Conservation (phyloP, 2,888 invertebrate species). For the Bedellia somnulentella region DNA sequence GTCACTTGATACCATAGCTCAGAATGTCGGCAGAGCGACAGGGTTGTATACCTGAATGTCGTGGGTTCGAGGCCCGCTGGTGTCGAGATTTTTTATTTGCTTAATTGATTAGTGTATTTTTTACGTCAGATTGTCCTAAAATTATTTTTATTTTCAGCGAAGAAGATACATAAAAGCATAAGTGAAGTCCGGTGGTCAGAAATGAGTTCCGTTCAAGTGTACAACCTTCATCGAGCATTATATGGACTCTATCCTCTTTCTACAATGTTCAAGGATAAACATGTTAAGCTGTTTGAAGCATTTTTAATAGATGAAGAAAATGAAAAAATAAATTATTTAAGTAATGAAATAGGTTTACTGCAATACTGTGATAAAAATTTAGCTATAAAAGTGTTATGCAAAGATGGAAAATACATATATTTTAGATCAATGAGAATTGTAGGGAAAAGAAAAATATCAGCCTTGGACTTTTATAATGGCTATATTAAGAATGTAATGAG, state of each 20-base stretch:
- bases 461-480: conserved; percentile 85
- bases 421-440: conserved; percentile 66
- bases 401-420: conserved; percentile 65
- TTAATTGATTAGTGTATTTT: too few species aligned
- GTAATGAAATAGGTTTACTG: conserved; percentile 56
- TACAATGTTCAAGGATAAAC: conserved; percentile 62
- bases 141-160: conserved; percentile 65
- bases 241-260: conserved; percentile 64
- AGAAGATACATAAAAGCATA: conserved; percentile 66
- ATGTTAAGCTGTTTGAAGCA: conserved; percentile 67
- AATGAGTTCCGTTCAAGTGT: conserved; percentile 66
- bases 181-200: conserved; percentile 68
- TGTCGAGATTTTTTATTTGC: too few species aligned
- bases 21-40: too few species aligned
- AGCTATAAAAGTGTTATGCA: conserved; percentile 67
- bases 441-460: conserved; percentile 72
- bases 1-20: too few species aligned
- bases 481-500: conserved; percentile 69
- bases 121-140: too few species aligned
- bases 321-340: conserved; percentile 3
- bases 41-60: too few species aligned
- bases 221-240: conserved; percentile 72
- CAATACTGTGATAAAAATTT: conserved; percentile 61
- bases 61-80: too few species aligned
- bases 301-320: conserved; percentile 16